phyloP scores from a whole-genome alignment of 2,113 vertebrate genomes.

The Oplegnathus fasciatus region DNA sequence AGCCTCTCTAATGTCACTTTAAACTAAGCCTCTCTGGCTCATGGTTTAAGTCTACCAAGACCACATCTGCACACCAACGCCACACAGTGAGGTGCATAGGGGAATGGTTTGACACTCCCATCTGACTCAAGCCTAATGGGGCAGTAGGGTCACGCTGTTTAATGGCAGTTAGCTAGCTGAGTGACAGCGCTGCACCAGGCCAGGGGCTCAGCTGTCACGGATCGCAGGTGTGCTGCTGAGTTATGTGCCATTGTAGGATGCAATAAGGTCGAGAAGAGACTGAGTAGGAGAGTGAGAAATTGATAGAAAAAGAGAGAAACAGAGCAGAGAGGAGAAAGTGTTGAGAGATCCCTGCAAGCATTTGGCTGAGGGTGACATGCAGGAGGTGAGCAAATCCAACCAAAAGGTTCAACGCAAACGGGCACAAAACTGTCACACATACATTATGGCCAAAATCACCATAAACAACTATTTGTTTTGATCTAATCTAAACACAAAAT shows the following conservation, averaged over 20 bases:
- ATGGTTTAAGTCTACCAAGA: conserved; percentile 11
- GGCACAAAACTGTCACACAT: not conserved
- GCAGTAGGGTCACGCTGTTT: conserved; percentile 77
- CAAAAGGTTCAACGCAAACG: not conserved
- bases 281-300: conserved; percentile 27
- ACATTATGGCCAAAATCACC: not conserved
- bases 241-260: conserved; percentile 76
- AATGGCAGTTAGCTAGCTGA: conserved; percentile 79
- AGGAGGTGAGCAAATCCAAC: not conserved
- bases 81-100: conserved; percentile 49
- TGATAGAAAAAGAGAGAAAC: conserved; percentile 30
- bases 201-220: conserved; percentile 72
- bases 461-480: not conserved
- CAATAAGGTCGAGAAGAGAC: conserved; percentile 68
- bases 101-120: conserved; percentile 72
- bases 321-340: not conserved
- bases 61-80: conserved; percentile 32
- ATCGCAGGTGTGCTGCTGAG: conserved; percentile 75
- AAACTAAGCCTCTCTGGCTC: not conserved
- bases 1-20: not conserved
- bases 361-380: conserved; percentile 6
- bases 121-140: conserved; percentile 80
- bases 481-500: not conserved
- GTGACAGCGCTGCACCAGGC: conserved; percentile 73
- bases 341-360: not conserved